Percentiles rank a stretch among this genome's conserved stretches.
Conservation (phyloP, 2,797 vertebrate genomes). For the Myioborus miniatus region DNA sequence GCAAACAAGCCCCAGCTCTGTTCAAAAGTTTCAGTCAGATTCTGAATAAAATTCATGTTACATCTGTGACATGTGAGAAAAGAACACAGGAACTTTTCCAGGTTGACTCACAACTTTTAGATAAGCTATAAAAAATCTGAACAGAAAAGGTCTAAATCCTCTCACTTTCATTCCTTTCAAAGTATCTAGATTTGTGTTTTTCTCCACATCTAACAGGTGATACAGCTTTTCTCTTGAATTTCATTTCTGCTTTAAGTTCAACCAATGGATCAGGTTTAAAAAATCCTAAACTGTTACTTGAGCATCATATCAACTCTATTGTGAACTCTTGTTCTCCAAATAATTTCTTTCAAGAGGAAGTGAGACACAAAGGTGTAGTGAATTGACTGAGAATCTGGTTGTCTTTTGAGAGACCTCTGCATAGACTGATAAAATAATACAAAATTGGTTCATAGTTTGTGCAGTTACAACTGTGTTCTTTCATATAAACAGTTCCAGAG, state of each 20-base stretch:
- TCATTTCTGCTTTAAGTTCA: background rate
- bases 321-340: background rate
- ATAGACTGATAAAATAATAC: background rate
- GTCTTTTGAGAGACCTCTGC: background rate
- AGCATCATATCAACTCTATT: background rate
- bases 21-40: background rate
- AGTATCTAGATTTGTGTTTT: background rate
- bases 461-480: background rate
- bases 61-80: background rate
- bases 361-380: background rate
- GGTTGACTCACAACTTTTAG: background rate
- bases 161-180: background rate
- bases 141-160: background rate
- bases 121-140: background rate
- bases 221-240: background rate
- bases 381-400: background rate
- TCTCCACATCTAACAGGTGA: background rate
- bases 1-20: slow-evolving; percentile 9
- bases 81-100: background rate
- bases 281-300: background rate
- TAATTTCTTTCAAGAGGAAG: background rate
- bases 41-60: background rate
- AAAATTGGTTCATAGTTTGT: background rate
- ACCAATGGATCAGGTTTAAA: background rate
- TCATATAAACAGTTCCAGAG: background rate